Percentiles rank a stretch among this genome's conserved stretches.
phyloP scores from a whole-genome alignment of 1,140 invertebrate genomes.

The Hetaerina americana region DNA sequence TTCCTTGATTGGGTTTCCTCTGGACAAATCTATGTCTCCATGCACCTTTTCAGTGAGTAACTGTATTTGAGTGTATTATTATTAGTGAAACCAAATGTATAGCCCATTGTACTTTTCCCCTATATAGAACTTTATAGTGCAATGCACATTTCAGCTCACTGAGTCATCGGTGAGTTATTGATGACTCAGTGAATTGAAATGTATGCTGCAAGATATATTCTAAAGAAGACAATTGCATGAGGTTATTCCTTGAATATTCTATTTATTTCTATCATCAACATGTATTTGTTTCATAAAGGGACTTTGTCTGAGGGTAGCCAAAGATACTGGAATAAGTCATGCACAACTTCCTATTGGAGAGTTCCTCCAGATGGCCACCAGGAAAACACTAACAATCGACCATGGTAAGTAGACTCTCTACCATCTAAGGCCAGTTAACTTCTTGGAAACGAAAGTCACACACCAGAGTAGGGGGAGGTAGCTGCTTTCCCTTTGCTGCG shows the following conservation, averaged over 20 bases:
- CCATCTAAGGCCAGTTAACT: neutral
- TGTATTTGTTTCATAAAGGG: slow-evolving; percentile 43
- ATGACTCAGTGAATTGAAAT: no score
- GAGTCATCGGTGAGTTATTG: no score
- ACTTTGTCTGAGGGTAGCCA: slow-evolving; percentile 68
- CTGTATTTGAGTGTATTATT: no score
- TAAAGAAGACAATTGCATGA: neutral
- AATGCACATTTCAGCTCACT: neutral
- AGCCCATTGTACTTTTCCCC: no score
- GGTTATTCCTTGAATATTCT: neutral
- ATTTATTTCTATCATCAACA: slow-evolving; percentile 12
- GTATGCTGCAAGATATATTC: no score
- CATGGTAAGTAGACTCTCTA: slow-evolving; percentile 57
- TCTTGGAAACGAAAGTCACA: no score
- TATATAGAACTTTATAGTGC: neutral
- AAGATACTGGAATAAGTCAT: slow-evolving; percentile 63
- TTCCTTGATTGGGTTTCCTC: no score
- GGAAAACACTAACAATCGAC: slow-evolving; percentile 91
- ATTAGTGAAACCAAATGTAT: no score
- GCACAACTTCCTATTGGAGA: slow-evolving; percentile 80
- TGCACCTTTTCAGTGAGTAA: no score
- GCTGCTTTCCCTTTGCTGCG: neutral
- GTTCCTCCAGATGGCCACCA: slow-evolving; percentile 82
- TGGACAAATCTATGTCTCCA: no score
- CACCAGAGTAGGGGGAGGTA: no score